Evolutionary conservation across 2,113 vertebrate species (phyloP).

Genomic region (Macrotis lagotis): DNA sequence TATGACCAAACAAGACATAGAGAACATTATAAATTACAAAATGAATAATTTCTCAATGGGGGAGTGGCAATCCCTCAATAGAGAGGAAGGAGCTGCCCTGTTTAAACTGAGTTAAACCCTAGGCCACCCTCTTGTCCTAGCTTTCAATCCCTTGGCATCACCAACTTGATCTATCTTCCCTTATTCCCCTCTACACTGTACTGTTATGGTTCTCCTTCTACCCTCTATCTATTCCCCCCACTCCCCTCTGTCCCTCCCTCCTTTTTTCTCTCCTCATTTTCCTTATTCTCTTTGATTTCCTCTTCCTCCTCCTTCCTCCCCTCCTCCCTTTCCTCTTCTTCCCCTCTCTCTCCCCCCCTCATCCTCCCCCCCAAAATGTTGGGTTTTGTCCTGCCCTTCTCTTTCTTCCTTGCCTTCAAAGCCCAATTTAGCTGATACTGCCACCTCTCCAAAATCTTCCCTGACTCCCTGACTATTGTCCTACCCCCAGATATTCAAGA

Average conservation of each 20-base stretch:
- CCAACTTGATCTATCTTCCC: not conserved
- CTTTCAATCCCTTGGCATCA: not conserved
- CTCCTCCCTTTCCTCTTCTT: too few relatives aligned
- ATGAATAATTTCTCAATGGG: not conserved
- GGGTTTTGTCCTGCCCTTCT: not conserved
- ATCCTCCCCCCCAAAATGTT: too few relatives aligned
- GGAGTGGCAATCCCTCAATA: not conserved
- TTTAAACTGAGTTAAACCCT: not conserved
- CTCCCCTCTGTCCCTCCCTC: not conserved
- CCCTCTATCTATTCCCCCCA: not conserved
- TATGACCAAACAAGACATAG: too few relatives aligned
- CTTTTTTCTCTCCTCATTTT: not conserved
- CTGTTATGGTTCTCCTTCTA: not conserved
- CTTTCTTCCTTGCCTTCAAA: not conserved
- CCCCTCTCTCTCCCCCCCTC: too few relatives aligned
- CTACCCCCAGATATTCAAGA: not conserved
- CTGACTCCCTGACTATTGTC: not conserved
- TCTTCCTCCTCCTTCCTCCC: too few relatives aligned
- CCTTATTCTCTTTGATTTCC: too few relatives aligned
- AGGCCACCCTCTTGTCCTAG: not conserved
- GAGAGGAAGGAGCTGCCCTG: not conserved
- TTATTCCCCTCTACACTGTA: not conserved
- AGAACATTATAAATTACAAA: too few relatives aligned
- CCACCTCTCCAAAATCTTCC: not conserved
- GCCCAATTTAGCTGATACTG: not conserved